Evolutionary conservation across 2,888 invertebrate genomes (phyloP), one percentile per base, ranked within the genome.

Genomic region (Saturnia japonica): DNA sequence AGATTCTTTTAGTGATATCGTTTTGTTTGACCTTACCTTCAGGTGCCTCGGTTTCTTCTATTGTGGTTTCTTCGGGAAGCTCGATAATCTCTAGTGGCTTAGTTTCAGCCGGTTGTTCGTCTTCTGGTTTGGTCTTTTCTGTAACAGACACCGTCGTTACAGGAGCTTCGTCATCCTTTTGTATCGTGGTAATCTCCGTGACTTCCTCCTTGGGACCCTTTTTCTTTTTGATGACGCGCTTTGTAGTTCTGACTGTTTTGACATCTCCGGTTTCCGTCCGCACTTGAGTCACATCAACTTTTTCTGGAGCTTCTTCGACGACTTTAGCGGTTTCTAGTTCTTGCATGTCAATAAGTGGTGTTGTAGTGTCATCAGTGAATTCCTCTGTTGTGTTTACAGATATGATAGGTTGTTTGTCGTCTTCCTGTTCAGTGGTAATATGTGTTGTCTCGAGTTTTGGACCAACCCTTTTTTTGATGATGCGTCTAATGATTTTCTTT

Each of bases 401-500:
- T 6, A 68, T 19, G 43, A 69, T 70, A 4, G 74, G 70, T 28
- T 70, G 51, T 70, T 89, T 89, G 83, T 90, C 81, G 81, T 93
- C 81, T 85, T 90, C 73, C 75, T 85, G 76, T 79, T 81, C 85
- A 76, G 88, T 89, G 7, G 70, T 76, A 1, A 75, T 77, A 71
- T 88, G 76, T 0, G 72, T 73, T 2, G 69, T 64, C 64, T 74
- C 74, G n/a, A 71, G 54, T n/a, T 70, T 72, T 0, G 70, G 51
- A 66, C 70, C 64, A 57, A 73, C 76, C 0, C 71, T 74, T 69
- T 72, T 69, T 67, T 67, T 64, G 70, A 66, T 43, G 25, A 76
- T 12, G 74, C 84, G 54, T 81, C 85, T 74, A 80, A 82, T 68
- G 0, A 80, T 81, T 74, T 87, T 91, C 71, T 45, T 80, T 66